Evolutionary conservation across 35 echinoderm and acorn worm genomes (phyloP).

Genomic region (Amphiura filiformis): DNA sequence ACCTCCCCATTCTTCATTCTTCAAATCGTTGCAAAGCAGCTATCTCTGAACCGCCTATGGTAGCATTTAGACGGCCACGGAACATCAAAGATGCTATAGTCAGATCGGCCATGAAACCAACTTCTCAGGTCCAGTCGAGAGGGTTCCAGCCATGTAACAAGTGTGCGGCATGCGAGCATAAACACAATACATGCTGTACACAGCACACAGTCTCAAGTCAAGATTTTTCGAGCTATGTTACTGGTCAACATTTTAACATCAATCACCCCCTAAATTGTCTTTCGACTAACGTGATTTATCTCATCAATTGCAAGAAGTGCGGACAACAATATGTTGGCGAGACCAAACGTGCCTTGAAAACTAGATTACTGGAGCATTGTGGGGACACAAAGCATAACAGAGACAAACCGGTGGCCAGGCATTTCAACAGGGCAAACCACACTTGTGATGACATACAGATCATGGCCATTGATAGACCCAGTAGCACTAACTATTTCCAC

Average conservation of each 20-base stretch:
- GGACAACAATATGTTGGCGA: not conserved
- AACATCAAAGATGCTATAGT: not conserved
- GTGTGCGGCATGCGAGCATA: not conserved
- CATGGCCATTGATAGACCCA: not conserved
- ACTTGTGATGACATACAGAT: not conserved
- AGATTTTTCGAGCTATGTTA: not conserved
- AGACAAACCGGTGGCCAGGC: not conserved
- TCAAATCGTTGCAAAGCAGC: not conserved
- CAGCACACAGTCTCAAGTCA: not conserved
- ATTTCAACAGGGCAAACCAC: not conserved
- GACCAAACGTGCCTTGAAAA: not conserved
- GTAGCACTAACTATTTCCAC: not conserved
- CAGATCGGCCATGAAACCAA: not conserved
- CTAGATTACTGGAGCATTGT: not conserved
- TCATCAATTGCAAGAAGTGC: not conserved
- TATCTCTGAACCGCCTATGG: not conserved
- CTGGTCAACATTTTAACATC: not conserved
- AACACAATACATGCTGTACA: not conserved
- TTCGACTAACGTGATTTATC: not conserved
- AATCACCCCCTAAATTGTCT: not conserved
- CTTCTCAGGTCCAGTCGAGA: not conserved
- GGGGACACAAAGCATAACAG: not conserved
- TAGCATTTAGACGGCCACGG: not conserved
- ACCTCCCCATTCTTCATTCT: not conserved
- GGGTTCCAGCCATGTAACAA: not conserved